Evolutionary conservation across 1,140 invertebrate genomes (phyloP), one percentile per base, ranked within the genome.

Genomic region (Temnothorax longispinosus): DNA sequence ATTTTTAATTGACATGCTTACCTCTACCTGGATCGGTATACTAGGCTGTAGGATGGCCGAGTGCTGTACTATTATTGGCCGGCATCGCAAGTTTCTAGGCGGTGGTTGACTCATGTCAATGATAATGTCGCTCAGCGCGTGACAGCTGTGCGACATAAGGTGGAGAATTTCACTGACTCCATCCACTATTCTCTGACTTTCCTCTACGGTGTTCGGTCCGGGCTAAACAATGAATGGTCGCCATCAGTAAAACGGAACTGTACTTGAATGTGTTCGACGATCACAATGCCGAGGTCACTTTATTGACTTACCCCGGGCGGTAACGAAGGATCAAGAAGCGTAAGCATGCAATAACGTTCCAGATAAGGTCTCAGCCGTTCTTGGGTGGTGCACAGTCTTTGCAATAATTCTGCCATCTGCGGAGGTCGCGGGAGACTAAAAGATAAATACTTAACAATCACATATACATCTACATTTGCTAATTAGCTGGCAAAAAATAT

Each of bases 121-220:
- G 93, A 97, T 97, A 47, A 98, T 96, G 92, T 99, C 98, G 92
- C 98, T 99, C 11, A 99, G 95, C 4, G 97, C 97, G 94, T 99
- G 99, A 93, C 98, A 98, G 35, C 97, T 97, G 93, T 99, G 99
- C 7, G 98, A 97, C 76, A 99, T 95, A 77, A 97, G 97, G 93
- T 99, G 99, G 86, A 99, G 96, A 35, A 97, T 96, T 93, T 98
- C 97, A 0, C 97, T 97, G 1, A 98, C 97, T 18, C 97, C 95
- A 91, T 97, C 97, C 56, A 97, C 96, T 35, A 97, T 94, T 4
- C 96, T 95, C 92, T 98, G 97, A 6, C 96, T 96, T 84, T 96
- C 94, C 75, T 96, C 95, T n/a, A 93, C 89, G 0, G 95, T 93
- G 2, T 93, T 93, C n/a, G 93, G 89, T 60, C 94, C 94, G 74